Conservation (phyloP, 2,113 vertebrate species). For the Chelonoidis abingdonii region DNA sequence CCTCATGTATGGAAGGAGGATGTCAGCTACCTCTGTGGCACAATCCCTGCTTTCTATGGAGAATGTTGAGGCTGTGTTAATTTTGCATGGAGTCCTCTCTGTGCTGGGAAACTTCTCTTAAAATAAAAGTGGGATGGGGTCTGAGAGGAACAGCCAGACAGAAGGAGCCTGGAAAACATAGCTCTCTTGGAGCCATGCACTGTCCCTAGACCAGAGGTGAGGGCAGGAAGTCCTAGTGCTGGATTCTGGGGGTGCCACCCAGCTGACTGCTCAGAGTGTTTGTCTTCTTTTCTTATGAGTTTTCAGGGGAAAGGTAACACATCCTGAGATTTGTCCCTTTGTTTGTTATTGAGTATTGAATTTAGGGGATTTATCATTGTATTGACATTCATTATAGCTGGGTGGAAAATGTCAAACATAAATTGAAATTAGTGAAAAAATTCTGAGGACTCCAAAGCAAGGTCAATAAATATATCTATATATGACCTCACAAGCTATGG, state of each 20-base stretch:
- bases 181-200: neutral
- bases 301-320: neutral
- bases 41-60: neutral
- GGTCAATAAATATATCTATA: neutral
- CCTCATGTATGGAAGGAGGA: neutral
- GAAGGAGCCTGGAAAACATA: neutral
- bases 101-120: neutral
- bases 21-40: neutral
- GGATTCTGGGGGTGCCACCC: neutral
- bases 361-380: neutral
- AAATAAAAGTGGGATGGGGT: neutral
- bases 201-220: neutral
- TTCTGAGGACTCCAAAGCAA: neutral
- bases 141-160: neutral
- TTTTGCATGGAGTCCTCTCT: neutral
- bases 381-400: neutral
- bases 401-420: neutral
- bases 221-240: neutral
- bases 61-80: neutral
- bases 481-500: neutral
- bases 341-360: neutral
- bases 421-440: neutral
- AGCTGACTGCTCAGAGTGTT: neutral
- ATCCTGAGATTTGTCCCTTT: neutral
- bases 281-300: neutral